These are phyloP conservation scores for Rhynchopsitta pachyrhyncha DNA, from an alignment of 2,113 vertebrate genomes.

Conservation along the genomic window DNA sequence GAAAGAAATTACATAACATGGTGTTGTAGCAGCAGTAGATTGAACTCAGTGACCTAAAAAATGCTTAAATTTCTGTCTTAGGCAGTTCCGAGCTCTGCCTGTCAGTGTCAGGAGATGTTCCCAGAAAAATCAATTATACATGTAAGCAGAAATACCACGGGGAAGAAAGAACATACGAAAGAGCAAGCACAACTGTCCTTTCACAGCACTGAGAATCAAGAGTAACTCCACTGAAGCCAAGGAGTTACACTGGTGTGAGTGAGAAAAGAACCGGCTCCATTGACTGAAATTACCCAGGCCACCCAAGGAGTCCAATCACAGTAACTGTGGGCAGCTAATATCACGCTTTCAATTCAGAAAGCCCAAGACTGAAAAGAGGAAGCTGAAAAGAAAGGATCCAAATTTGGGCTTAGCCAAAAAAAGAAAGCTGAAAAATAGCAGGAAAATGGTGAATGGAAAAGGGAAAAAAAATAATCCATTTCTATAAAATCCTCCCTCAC, in stretches of 20 bases:
- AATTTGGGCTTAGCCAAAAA: neutral
- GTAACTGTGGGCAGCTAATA: slow-evolving; percentile 31
- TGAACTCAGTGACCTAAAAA: slow-evolving; percentile 46
- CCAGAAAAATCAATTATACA: slow-evolving; percentile 48
- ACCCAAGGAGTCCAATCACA: slow-evolving; percentile 34
- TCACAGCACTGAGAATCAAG: neutral
- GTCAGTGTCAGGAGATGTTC: neutral
- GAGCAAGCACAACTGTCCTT: slow-evolving; percentile 7
- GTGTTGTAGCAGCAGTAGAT: neutral
- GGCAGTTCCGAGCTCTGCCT: neutral
- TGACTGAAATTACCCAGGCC: slow-evolving; percentile 27
- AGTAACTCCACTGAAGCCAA: slow-evolving; percentile 26
- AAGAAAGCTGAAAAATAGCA: neutral
- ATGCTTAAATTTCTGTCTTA: neutral
- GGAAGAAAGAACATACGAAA: slow-evolving; percentile 35
- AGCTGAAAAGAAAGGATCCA: neutral
- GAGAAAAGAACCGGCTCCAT: slow-evolving; percentile 26
- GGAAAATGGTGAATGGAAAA: neutral
- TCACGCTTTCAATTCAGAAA: neutral
- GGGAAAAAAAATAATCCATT: neutral
- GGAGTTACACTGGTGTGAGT: slow-evolving; percentile 4
- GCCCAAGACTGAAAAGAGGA: neutral
- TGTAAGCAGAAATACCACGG: slow-evolving; percentile 15
- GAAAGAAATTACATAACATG: slow-evolving; percentile 35
- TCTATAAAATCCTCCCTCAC: neutral